Base-by-base conservation (phyloP, 2,888 invertebrate genomes). In the Saturnia pavonia region DNA sequence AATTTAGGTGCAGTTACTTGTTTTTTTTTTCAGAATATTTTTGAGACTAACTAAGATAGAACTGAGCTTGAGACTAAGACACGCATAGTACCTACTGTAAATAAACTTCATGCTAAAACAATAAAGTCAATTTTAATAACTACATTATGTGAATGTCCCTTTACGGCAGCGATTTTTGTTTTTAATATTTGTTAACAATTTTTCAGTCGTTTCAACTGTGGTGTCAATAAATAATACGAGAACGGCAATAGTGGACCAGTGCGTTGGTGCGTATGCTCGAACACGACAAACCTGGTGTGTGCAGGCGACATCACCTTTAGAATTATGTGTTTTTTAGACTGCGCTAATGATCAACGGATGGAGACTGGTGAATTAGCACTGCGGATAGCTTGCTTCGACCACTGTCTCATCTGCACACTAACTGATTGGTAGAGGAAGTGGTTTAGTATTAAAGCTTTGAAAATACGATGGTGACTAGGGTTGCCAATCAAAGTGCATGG, bases 361-460 rank as follows among this genome's bases (percentile, higher is more conserved):
- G 51, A 51, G n/a, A 8, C 51, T n/a, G 51, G 51, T 7, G 51
- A n/a, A 51, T 16, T 51, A 51, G 51, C 51, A 6, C 51, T 51
- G n/a, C 12, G 51, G 51, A 51, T 51, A n/a, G 2, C 51, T 8
- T 51, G 51, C n/a, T 51, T 51, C 8, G 51, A 51, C n/a, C 51
- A 51, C 51, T 51, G 51, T n/a, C 12, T 51, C n/a, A 51, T 51
- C n/a, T 51, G 51, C 51, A 51, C n/a, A 0, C n/a, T 51, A n/a
- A 51, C n/a, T 51, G 51, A 51, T 51, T 51, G 51, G 51, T 51
- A n/a, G 51, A 51, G 51, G 51, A 51, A 51, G n/a, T 51, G 4
- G 9, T n/a, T n/a, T 7, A n/a, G 51, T 51, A 51, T 51, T 51
- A n/a, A 51, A 51, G 7, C 7, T 4, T 34, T 34, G 34, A 6